Evolutionary conservation across 2,113 vertebrate species (phyloP).

Genomic region (Pituophis catenifer): DNA sequence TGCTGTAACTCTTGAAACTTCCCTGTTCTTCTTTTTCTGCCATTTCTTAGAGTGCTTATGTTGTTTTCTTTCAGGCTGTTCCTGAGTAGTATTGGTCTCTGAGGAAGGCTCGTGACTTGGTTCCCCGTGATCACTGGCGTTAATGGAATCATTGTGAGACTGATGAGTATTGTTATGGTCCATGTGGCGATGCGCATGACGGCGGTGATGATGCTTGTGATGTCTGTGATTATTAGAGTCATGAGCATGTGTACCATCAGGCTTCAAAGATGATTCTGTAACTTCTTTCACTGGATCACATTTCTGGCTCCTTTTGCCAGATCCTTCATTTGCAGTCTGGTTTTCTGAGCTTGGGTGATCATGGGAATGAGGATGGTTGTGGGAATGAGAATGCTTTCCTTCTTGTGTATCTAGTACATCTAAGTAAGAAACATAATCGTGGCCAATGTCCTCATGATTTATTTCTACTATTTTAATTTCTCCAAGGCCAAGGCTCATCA

Average conservation of each 20-base stretch:
- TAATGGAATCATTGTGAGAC: conserved; percentile 56
- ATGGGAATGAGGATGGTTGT: conserved; percentile 60
- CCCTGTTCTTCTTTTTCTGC: conserved; percentile 66
- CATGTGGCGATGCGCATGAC: conserved; percentile 57
- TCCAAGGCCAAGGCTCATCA: conserved; percentile 89
- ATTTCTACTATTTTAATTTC: conserved; percentile 85
- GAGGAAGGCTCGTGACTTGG: conserved; percentile 65
- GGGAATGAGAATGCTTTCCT: conserved; percentile 80
- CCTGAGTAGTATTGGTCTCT: conserved; percentile 72
- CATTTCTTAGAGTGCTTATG: conserved; percentile 71
- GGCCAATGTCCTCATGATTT: conserved; percentile 89
- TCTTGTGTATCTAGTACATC: conserved; percentile 87
- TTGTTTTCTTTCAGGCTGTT: conserved; percentile 65
- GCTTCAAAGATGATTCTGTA: conserved; percentile 40
- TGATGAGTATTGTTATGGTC: conserved; percentile 65
- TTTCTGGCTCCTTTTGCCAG: conserved; percentile 60
- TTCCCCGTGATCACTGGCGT: conserved; percentile 56
- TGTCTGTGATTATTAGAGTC: conserved; percentile 52
- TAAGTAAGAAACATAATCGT: conserved; percentile 91
- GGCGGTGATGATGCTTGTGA: conserved; percentile 54
- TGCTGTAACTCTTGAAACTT: conserved; percentile 58
- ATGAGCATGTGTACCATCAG: conserved; percentile 53
- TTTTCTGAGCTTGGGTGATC: conserved; percentile 65
- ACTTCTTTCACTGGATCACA: conserved; percentile 65
- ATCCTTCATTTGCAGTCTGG: conserved; percentile 52